phyloP scores from a whole-genome alignment of 1,140 invertebrate genomes.

The Tribolium madens region DNA sequence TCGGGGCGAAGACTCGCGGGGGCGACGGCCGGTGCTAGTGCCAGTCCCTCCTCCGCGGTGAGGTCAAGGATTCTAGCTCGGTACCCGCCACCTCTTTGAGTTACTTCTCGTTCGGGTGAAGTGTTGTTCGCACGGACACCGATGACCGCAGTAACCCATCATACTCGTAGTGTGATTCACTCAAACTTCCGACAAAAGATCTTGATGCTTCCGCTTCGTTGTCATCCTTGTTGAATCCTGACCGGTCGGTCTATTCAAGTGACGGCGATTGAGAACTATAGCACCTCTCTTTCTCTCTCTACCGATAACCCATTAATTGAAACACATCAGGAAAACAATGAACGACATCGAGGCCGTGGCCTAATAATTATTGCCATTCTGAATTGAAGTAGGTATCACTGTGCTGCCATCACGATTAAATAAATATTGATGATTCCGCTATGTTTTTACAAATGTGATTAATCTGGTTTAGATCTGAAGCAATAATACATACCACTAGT shows the following conservation, averaged over 20 bases:
- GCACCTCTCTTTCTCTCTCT: not conserved
- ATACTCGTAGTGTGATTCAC: slow-evolving; percentile 22
- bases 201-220: slow-evolving; percentile 20
- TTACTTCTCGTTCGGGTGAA: slow-evolving; percentile 42
- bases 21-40: slow-evolving; percentile 42
- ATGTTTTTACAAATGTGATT: slow-evolving; percentile 40
- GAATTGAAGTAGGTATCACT: slow-evolving; percentile 22
- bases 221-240: slow-evolving; percentile 33
- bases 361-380: slow-evolving; percentile 35
- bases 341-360: slow-evolving; percentile 26
- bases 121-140: slow-evolving; percentile 42
- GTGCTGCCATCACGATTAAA: slow-evolving; percentile 9
- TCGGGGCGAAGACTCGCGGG: slow-evolving; percentile 41
- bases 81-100: slow-evolving; percentile 38
- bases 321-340: slow-evolving; percentile 40
- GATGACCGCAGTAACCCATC: slow-evolving; percentile 39
- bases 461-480: slow-evolving; percentile 24
- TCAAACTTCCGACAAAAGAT: slow-evolving; percentile 35
- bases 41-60: slow-evolving; percentile 39
- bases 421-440: slow-evolving; percentile 28
- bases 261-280: slow-evolving; percentile 13
- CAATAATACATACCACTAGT: slow-evolving; percentile 23
- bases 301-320: slow-evolving; percentile 42
- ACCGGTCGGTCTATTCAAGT: slow-evolving; percentile 27
- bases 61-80: slow-evolving; percentile 42